Conservation (phyloP, 2,113 vertebrate genomes). For the Synodontis membranacea region DNA sequence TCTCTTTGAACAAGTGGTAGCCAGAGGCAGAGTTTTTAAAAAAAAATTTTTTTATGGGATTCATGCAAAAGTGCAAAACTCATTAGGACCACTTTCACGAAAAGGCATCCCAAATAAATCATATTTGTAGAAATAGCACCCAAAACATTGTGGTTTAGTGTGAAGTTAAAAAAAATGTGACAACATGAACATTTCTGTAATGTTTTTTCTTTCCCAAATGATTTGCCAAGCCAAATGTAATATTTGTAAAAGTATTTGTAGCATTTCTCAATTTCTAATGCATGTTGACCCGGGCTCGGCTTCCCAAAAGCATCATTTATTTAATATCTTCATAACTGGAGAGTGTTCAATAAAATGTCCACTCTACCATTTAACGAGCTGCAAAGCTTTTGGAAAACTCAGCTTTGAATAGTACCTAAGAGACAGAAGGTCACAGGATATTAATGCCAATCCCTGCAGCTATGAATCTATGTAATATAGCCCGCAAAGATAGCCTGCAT, state of each 20-base stretch:
- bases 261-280: not conserved
- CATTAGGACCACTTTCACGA: not conserved
- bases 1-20: not conserved
- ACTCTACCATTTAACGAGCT: not conserved
- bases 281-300: not conserved
- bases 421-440: not conserved
- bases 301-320: not conserved
- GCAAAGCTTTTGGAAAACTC: not conserved
- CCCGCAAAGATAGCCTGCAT: not conserved
- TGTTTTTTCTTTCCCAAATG: not conserved
- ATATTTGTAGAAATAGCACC: not conserved
- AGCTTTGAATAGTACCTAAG: not conserved
- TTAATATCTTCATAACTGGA: not conserved
- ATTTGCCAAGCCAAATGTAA: no score
- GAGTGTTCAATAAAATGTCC: not conserved
- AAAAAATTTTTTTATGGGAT: no score
- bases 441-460: not conserved
- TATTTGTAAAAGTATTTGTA: not conserved
- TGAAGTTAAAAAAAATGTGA: no score
- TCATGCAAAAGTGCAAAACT: not conserved
- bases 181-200: not conserved
- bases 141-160: not conserved
- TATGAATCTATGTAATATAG: no score
- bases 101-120: not conserved
- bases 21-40: conserved; percentile 1